phyloP scores from a whole-genome alignment of 2,113 vertebrate genomes.

The Leptocoma aspasia region DNA sequence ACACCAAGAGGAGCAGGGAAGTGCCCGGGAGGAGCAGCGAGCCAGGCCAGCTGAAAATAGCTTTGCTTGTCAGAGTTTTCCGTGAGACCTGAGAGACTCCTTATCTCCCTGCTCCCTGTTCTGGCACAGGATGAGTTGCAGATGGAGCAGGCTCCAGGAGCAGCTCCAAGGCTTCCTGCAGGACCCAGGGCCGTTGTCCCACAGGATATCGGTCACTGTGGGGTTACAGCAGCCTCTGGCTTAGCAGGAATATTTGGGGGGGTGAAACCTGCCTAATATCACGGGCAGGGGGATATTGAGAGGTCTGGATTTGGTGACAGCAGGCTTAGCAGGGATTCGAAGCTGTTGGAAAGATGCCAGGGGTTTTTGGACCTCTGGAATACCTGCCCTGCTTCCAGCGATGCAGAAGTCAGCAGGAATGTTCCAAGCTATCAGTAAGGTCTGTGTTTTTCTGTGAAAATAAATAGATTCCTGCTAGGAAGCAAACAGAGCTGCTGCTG shows the following conservation, averaged over 20 bases:
- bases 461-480: background rate
- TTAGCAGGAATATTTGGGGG: background rate
- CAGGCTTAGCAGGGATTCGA: background rate
- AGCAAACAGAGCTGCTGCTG: background rate
- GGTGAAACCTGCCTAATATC: background rate
- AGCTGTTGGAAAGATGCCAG: background rate
- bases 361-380: background rate
- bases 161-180: background rate
- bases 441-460: background rate
- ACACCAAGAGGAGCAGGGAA: background rate
- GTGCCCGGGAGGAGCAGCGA: background rate
- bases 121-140: background rate
- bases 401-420: background rate
- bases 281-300: rapidly evolving
- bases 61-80: slow-evolving; percentile 15
- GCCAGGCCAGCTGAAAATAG: slow-evolving; percentile 30
- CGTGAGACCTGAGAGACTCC: background rate
- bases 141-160: background rate
- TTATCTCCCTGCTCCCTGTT: background rate
- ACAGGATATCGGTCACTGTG: rapidly evolving
- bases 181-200: background rate
- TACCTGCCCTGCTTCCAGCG: background rate
- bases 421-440: rapidly evolving
- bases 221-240: background rate
- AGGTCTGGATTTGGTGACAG: background rate